Conservation (phyloP, 2,797 vertebrate species). For the Corythornis leucogaster region DNA sequence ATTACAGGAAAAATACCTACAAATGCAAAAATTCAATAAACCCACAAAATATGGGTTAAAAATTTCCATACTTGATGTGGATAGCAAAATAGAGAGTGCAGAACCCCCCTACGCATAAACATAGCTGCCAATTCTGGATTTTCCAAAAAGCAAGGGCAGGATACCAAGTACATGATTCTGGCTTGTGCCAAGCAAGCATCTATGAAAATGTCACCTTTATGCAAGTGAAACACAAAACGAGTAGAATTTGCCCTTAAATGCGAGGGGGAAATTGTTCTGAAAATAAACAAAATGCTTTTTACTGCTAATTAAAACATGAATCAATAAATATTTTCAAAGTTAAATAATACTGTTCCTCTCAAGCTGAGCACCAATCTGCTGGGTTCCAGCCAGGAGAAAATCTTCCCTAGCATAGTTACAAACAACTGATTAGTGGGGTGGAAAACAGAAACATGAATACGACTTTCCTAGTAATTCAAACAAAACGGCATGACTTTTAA, state of each 20-base stretch:
- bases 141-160: constrained; percentile 78
- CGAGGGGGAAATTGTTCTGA: constrained; percentile 68
- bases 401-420: constrained; percentile 75
- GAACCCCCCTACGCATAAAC: constrained; percentile 67
- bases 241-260: constrained; percentile 75
- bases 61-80: constrained; percentile 72
- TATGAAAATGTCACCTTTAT: constrained; percentile 79
- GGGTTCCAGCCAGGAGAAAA: constrained; percentile 70
- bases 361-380: constrained; percentile 78
- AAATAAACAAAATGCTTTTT: constrained; percentile 79
- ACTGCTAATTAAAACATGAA: constrained; percentile 78
- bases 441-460: constrained; percentile 75
- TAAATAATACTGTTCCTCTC: constrained; percentile 78
- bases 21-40: constrained; percentile 70
- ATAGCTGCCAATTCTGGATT: constrained; percentile 76
- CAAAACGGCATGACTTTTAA: constrained; percentile 35
- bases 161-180: constrained; percentile 75
- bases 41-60: constrained; percentile 72
- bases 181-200: constrained; percentile 73
- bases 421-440: constrained; percentile 72
- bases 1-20: constrained; percentile 62
- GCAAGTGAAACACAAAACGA: constrained; percentile 70
- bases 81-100: constrained; percentile 69
- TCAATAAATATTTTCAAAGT: constrained; percentile 80
- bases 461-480: constrained; percentile 65